Evolutionary conservation across 2,888 invertebrate species (phyloP), one percentile per base, ranked within the genome.

Genomic region (Clistopyga incitator): DNA sequence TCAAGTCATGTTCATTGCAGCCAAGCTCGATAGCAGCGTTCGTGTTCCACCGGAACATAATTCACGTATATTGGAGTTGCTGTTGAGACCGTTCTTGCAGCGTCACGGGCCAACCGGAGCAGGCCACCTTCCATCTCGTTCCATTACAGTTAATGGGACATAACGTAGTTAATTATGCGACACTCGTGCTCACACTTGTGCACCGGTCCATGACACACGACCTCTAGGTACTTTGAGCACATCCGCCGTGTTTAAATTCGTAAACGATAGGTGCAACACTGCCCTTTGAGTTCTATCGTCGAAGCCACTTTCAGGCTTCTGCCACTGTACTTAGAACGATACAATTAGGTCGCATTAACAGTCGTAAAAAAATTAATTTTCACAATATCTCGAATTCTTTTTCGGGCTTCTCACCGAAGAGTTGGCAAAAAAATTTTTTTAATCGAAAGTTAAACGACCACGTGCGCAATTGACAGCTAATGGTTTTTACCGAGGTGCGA

Each of bases 101-200:
- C 59, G 59, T 64, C 78, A 52, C 68, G n/a, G 18, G 59, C 45
- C 20, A 25, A 42, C 67, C n/a, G 42, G 29, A 42, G 38, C 56
- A 68, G 45, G 25, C 61, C 56, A 72, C 64, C 61, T 59, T 61
- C 47, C 74, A 59, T 54, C 50, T 78, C 50, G 70, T 61, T 64
- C 78, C 70, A 78, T 78, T 78, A 78, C 70, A n/a, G 70, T 71
- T 70, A 78, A 78, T 78, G 70, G 70, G 76, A 68, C 76, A 64
- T 83, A 83, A 85, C 78, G 72, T 81, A 74, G 85, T 85, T 83
- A 85, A 85, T 85, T 85, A 85, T 85, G 81, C 85, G 76, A 76
- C 81, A 81, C 85, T 77, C 81, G 83, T 82, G 75, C 82, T 78
- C 76, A 65, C 80, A 81, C 84, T 85, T 81, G 45, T 38, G 80